A percentile compares a stretch with the other conserved stretches of the same genome.
These are phyloP conservation scores for Melanotaenia pygmaea DNA, from an alignment of 2,797 vertebrate species.

Conservation along the genomic window DNA sequence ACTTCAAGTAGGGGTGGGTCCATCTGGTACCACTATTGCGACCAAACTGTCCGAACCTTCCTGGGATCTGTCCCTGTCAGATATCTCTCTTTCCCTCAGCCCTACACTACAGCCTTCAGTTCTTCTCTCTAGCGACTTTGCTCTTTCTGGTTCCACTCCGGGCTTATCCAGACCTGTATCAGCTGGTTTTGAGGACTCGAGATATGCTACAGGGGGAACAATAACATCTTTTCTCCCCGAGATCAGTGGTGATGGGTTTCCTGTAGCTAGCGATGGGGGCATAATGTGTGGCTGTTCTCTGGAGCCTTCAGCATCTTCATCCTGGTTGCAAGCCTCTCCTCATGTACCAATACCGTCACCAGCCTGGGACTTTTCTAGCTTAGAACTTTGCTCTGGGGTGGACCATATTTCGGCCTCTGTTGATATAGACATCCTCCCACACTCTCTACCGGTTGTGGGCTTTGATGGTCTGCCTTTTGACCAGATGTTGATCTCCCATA, in stretches of 20 bases:
- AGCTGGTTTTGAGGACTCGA: slow-evolving; percentile 69
- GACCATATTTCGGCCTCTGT: slow-evolving; percentile 46
- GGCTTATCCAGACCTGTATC: slow-evolving; percentile 80
- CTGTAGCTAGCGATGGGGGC: slow-evolving; percentile 52
- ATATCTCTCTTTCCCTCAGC: slow-evolving; percentile 74
- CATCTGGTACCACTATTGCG: slow-evolving; percentile 68
- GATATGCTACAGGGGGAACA: slow-evolving; percentile 53
- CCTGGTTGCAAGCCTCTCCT: slow-evolving; percentile 73
- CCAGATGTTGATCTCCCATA: slow-evolving; percentile 63
- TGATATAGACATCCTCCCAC: slow-evolving; percentile 65
- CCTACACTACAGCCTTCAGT: slow-evolving; percentile 83
- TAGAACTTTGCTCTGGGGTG: slow-evolving; percentile 54
- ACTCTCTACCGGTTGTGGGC: slow-evolving; percentile 62
- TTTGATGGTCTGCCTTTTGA: slow-evolving; percentile 65
- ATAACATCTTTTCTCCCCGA: slow-evolving; percentile 65
- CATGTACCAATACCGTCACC: slow-evolving; percentile 56
- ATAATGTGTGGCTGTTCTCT: slow-evolving; percentile 66
- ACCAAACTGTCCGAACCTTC: slow-evolving; percentile 67
- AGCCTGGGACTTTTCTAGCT: slow-evolving; percentile 48
- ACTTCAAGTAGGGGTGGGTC: slow-evolving; percentile 77
- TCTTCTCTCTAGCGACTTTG: slow-evolving; percentile 81
- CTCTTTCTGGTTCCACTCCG: slow-evolving; percentile 75
- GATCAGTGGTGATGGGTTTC: slow-evolving; percentile 56
- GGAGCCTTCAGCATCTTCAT: slow-evolving; percentile 52
- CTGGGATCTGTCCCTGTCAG: slow-evolving; percentile 74